Percentiles rank a stretch among this genome's conserved stretches.
Evolutionary conservation across 2,888 invertebrate genomes (phyloP).

Genomic region (Idaea biselata): DNA sequence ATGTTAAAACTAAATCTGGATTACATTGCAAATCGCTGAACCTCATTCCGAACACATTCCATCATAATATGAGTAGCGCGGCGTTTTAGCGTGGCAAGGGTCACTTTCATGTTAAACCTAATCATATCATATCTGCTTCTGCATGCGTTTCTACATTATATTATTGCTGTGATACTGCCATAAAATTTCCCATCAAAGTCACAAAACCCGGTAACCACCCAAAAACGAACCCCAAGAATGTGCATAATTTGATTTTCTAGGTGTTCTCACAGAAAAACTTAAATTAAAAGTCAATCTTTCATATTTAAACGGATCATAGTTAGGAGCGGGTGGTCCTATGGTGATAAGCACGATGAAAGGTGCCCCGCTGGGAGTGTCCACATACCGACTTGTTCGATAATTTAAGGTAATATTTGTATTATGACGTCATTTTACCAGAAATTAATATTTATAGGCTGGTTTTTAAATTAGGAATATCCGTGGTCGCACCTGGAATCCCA

Average conservation of each 20-base stretch:
- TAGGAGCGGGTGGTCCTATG: conserved; percentile 59
- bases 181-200: neutral
- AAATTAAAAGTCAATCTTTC: conserved; percentile 5
- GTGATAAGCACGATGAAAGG: conserved; percentile 40
- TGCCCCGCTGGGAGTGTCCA: conserved; percentile 52
- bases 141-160: neutral
- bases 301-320: conserved; percentile 30
- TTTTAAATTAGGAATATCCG: neutral
- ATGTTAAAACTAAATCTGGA: too few species aligned
- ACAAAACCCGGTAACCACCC: neutral
- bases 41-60: too few species aligned
- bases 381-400: conserved; percentile 51
- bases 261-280: conserved; percentile 19
- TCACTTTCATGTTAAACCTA: too few species aligned
- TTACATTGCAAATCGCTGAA: too few species aligned
- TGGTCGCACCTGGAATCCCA: neutral
- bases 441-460: neutral
- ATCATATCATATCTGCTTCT: neutral
- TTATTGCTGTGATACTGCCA: neutral
- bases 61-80: too few species aligned
- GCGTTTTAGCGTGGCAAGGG: too few species aligned
- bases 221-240: neutral
- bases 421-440: conserved; percentile 12
- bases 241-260: conserved; percentile 16
- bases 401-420: conserved; percentile 34